Evolutionary conservation across 35 echinoderm and acorn worm genomes (phyloP).

Genomic region (Apostichopus californicus): DNA sequence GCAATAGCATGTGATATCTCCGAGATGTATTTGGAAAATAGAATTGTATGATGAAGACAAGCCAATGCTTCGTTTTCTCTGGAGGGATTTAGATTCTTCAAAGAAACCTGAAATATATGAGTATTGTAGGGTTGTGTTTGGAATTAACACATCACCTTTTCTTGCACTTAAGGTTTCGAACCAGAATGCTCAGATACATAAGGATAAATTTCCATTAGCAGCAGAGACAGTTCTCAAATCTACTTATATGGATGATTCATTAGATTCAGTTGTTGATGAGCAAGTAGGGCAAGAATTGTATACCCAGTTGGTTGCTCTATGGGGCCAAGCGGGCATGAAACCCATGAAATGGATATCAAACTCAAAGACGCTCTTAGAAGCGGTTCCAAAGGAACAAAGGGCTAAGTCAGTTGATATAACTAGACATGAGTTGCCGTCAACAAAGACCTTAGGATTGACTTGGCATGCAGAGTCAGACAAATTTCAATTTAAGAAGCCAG

Average conservation of each 20-base stretch:
- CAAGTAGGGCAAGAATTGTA: constrained; percentile 14
- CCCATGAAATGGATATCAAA: too few relatives aligned
- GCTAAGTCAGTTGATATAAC: too few relatives aligned
- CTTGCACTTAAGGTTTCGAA: background rate
- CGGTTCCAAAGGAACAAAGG: too few relatives aligned
- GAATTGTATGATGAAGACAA: background rate
- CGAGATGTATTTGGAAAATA: constrained; percentile 52
- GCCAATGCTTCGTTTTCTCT: too few relatives aligned
- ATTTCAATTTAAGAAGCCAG: too few relatives aligned
- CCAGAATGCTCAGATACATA: constrained; percentile 26
- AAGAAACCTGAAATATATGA: constrained; percentile 32
- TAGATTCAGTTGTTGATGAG: constrained; percentile 56
- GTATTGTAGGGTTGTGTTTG: constrained; percentile 48
- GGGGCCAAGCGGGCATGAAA: constrained; percentile 19
- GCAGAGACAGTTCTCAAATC: constrained; percentile 31
- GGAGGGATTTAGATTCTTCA: constrained; percentile 37
- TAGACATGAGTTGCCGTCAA: too few relatives aligned
- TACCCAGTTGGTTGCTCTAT: constrained; percentile 13
- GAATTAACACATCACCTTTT: constrained; percentile 54
- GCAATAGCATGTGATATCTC: constrained; percentile 63
- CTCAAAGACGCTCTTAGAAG: too few relatives aligned
- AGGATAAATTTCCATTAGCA: constrained; percentile 34
- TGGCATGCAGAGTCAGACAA: too few relatives aligned
- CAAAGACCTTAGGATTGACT: too few relatives aligned
- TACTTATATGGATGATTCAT: constrained; percentile 54